A percentile compares a stretch with the other conserved stretches of the same genome.
Evolutionary conservation across 2,113 vertebrate species (phyloP).

Genomic region (Sphyrna mokarran): DNA sequence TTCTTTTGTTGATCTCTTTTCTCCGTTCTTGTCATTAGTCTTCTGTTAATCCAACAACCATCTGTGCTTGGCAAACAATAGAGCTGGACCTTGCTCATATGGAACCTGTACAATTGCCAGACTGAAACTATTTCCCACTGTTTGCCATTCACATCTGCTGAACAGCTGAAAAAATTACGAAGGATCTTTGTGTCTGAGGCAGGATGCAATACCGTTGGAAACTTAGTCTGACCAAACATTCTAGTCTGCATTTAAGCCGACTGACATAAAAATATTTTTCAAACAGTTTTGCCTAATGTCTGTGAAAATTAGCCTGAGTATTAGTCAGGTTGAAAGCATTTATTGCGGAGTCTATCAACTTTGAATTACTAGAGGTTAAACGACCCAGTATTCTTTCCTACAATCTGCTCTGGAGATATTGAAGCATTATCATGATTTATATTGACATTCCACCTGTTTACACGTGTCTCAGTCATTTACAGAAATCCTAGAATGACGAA

Average conservation of each 20-base stretch:
- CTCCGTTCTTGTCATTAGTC: constrained; percentile 29
- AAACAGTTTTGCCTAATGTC: background rate
- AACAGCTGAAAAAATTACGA: constrained; percentile 39
- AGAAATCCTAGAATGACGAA: background rate
- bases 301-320: background rate
- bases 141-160: constrained; percentile 39
- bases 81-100: constrained; percentile 16
- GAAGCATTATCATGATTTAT: background rate
- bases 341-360: background rate
- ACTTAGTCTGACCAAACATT: background rate
- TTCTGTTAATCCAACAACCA: constrained; percentile 36
- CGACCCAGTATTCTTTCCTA: background rate
- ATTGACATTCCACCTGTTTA: background rate
- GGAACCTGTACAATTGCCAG: constrained; percentile 12
- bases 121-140: constrained; percentile 38
- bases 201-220: background rate
- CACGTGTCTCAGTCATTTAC: background rate
- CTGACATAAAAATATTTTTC: background rate
- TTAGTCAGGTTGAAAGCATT: background rate
- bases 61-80: constrained; percentile 20
- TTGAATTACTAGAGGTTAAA: background rate
- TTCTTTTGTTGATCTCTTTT: constrained; percentile 13
- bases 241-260: background rate
- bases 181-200: constrained; percentile 25
- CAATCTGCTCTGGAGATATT: background rate